phyloP scores from a whole-genome alignment of 2,113 vertebrate species.

The Centropus unirufus region DNA sequence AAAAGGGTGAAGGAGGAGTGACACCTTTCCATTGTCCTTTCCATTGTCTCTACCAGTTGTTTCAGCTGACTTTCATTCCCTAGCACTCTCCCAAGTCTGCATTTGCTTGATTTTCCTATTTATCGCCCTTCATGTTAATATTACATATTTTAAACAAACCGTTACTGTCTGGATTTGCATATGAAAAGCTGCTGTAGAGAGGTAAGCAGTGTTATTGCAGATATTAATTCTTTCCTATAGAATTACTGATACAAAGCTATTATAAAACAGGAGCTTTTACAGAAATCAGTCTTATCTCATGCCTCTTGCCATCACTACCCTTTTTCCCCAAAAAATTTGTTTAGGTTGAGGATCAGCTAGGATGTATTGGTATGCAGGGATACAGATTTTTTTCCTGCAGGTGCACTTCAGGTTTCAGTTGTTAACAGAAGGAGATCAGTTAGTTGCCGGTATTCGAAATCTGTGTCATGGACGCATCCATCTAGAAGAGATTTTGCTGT shows the following conservation, averaged over 20 bases:
- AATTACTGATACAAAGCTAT: background rate
- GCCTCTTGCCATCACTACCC: background rate
- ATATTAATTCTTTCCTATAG: background rate
- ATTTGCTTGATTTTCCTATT: background rate
- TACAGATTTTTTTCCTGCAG: background rate
- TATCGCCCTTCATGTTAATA: background rate
- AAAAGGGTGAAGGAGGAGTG: background rate
- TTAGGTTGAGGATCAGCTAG: background rate
- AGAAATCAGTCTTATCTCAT: background rate
- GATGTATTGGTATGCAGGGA: background rate
- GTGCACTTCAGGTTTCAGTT: background rate
- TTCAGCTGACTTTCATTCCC: background rate
- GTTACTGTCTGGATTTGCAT: background rate
- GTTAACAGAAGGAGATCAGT: background rate
- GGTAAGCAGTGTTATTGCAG: background rate
- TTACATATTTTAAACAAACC: background rate
- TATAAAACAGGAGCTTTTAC: background rate
- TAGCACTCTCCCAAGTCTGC: background rate
- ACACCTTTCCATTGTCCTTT: background rate
- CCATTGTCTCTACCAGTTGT: background rate
- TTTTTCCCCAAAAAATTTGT: fast-evolving
- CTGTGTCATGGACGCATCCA: background rate
- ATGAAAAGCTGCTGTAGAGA: background rate
- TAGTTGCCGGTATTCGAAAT: background rate
- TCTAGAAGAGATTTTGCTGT: background rate